Conservation (phyloP, 1,140 invertebrate species). For the Linepithema humile region DNA sequence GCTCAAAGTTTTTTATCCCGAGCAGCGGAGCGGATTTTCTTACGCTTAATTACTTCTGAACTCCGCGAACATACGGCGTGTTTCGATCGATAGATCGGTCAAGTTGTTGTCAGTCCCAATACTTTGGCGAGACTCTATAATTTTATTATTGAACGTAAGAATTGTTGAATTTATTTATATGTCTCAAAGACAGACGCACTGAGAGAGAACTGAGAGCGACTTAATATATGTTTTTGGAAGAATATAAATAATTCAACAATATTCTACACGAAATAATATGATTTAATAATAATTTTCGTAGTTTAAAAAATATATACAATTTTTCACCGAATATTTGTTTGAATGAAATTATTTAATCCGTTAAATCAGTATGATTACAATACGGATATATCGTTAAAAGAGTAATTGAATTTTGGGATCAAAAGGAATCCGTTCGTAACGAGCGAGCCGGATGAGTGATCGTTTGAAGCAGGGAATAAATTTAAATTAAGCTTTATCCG, state of each 20-base stretch:
- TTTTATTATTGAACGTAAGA: too few species aligned
- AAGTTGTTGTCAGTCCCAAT: not conserved
- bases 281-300: not conserved
- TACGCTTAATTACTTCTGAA: constrained; percentile 53
- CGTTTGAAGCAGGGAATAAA: constrained; percentile 36
- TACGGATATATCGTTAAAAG: constrained; percentile 18
- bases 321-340: not conserved
- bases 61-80: constrained; percentile 12
- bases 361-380: not conserved
- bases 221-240: not conserved
- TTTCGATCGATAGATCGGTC: constrained; percentile 29
- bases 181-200: too few species aligned
- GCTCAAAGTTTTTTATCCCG: constrained; percentile 54
- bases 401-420: constrained; percentile 39
- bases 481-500: constrained; percentile 52
- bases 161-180: too few species aligned
- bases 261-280: not conserved
- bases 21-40: constrained; percentile 42
- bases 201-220: too few species aligned
- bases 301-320: not conserved
- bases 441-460: constrained; percentile 28
- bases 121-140: too few species aligned
- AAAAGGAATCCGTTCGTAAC: constrained; percentile 27
- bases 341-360: constrained; percentile 5
- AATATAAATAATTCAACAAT: not conserved